Conservation (phyloP, 1,140 invertebrate genomes). For the Belonocnema kinseyi region DNA sequence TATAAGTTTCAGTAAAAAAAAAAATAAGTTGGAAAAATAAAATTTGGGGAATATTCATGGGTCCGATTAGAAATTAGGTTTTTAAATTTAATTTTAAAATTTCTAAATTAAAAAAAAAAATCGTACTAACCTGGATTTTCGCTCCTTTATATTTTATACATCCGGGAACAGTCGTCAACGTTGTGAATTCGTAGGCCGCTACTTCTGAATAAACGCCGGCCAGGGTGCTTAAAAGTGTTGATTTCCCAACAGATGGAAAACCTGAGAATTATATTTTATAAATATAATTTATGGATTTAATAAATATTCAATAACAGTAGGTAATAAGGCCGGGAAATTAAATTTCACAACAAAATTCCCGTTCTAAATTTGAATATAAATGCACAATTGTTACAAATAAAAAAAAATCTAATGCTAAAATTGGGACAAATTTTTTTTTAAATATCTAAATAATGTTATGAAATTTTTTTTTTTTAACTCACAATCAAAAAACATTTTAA, state of each 20-base stretch:
- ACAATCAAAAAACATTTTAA: too few relatives aligned
- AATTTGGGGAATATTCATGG: too few relatives aligned
- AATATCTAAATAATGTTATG: too few relatives aligned
- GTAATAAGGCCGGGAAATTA: too few relatives aligned
- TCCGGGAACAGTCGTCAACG: slow-evolving; percentile 98
- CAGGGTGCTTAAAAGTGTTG: slow-evolving; percentile 95
- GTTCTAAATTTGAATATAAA: slow-evolving; percentile 56
- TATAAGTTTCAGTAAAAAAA: slow-evolving; percentile 8
- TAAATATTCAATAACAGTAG: slow-evolving; percentile 34
- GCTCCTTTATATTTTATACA: slow-evolving; percentile 99
- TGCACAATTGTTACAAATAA: slow-evolving; percentile 75
- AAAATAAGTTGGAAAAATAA: not conserved
- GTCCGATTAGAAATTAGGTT: too few relatives aligned
- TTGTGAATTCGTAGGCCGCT: slow-evolving; percentile 99
- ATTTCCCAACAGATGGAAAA: slow-evolving; percentile 99
- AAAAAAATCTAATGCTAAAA: slow-evolving; percentile 16
- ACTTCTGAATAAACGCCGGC: slow-evolving; percentile 99
- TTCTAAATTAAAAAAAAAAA: not conserved
- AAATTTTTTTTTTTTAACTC: too few relatives aligned
- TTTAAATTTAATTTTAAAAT: too few relatives aligned
- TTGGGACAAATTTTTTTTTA: too few relatives aligned
- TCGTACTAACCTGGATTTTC: slow-evolving; percentile 91
- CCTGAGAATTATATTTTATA: slow-evolving; percentile 75
- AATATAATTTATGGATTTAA: not conserved
- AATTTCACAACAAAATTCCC: not conserved